phyloP scores from a whole-genome alignment of 2,113 vertebrate species.

The Accipiter cooperii region DNA sequence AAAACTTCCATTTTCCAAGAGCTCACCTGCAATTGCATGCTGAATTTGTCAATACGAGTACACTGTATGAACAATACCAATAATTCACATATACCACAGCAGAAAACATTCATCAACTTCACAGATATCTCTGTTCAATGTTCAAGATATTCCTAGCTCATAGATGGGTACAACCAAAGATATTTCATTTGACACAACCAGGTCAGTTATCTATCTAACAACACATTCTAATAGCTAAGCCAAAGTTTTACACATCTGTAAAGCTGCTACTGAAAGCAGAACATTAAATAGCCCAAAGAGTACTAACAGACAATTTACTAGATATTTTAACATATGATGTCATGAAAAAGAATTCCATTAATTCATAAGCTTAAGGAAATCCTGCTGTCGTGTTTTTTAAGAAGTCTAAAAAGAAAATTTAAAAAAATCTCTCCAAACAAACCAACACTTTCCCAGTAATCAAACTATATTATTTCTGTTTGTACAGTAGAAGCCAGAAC shows the following conservation, averaged over 20 bases:
- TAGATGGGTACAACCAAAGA: not conserved
- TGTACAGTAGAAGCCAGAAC: not conserved
- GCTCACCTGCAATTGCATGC: not conserved
- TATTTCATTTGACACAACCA: not conserved
- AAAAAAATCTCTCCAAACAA: fast-evolving
- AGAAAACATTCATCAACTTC: not conserved
- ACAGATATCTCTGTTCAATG: not conserved
- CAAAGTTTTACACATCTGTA: not conserved
- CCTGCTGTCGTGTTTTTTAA: fast-evolving
- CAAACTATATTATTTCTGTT: not conserved
- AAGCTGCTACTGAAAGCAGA: not conserved
- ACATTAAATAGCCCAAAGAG: not conserved
- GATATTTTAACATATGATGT: not conserved
- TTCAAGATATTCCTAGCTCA: not conserved
- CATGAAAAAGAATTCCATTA: not conserved
- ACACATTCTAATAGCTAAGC: not conserved
- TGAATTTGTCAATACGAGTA: not conserved
- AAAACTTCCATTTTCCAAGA: not conserved
- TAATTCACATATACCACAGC: not conserved
- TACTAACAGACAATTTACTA: not conserved
- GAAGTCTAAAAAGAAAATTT: not conserved
- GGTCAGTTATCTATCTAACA: not conserved
- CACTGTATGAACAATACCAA: not conserved
- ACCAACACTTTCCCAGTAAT: not conserved
- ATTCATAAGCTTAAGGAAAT: not conserved